A percentile compares a stretch with the other conserved stretches of the same genome.
phyloP scores from a whole-genome alignment of 2,797 vertebrate genomes.

The Aplochiton taeniatus region DNA sequence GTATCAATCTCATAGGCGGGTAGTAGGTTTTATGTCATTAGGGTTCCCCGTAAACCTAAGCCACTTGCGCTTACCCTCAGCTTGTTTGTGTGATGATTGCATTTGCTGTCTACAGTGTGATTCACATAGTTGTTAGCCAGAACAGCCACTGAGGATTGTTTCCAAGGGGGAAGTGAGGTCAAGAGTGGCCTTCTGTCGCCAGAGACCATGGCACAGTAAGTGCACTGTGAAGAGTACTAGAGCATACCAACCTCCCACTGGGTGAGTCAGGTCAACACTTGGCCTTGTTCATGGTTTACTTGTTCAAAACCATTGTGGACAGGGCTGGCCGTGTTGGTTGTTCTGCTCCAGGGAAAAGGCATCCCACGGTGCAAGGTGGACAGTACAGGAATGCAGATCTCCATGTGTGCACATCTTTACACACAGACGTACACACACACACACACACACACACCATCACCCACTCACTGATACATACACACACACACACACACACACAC shows the following conservation, averaged over 20 bases:
- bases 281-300: slow-evolving; percentile 38
- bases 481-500: not conserved
- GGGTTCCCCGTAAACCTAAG: not conserved
- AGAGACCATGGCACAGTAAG: slow-evolving; percentile 12
- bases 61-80: slow-evolving; percentile 5
- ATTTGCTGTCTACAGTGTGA: slow-evolving; percentile 11
- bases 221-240: slow-evolving; percentile 24
- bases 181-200: slow-evolving; percentile 5
- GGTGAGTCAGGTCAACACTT: slow-evolving; percentile 28
- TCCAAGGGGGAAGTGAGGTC: slow-evolving; percentile 17
- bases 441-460: too few relatives aligned
- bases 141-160: slow-evolving; percentile 6
- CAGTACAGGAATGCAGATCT: not conserved
- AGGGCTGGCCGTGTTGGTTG: slow-evolving; percentile 26
- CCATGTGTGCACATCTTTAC: too few relatives aligned
- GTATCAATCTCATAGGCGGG: slow-evolving; percentile 50
- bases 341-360: slow-evolving; percentile 23
- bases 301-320: slow-evolving; percentile 38
- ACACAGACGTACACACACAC: too few relatives aligned
- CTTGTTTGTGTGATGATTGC: slow-evolving; percentile 20
- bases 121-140: slow-evolving; percentile 35
- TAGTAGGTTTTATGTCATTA: not conserved
- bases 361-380: slow-evolving; percentile 18
- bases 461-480: not conserved
- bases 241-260: slow-evolving; percentile 25